Evolutionary conservation across 2,113 vertebrate species (phyloP).

Genomic region (Chroicocephalus ridibundus): DNA sequence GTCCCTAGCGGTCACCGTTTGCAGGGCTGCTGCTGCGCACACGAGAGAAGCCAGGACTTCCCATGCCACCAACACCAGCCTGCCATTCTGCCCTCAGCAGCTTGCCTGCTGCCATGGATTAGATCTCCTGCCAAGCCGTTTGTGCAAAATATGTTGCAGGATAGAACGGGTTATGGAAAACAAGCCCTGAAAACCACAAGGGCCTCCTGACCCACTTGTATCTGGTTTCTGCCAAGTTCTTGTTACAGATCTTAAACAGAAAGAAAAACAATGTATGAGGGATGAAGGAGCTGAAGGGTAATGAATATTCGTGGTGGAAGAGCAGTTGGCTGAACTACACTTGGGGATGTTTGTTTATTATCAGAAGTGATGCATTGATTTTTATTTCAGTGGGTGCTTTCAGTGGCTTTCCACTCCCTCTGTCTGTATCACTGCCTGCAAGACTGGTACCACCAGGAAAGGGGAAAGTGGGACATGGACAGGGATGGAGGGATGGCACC

Average conservation of each 20-base stretch:
- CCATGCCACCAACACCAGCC: neutral
- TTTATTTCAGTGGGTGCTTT: neutral
- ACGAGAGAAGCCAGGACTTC: neutral
- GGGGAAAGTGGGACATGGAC: neutral
- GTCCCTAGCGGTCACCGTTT: neutral
- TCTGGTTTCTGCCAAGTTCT: slow-evolving; percentile 71
- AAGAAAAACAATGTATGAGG: slow-evolving; percentile 57
- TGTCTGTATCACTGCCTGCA: neutral
- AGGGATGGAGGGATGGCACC: neutral
- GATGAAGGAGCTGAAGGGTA: slow-evolving; percentile 20
- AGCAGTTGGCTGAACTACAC: neutral
- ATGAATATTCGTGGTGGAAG: slow-evolving; percentile 38
- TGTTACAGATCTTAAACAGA: slow-evolving; percentile 64
- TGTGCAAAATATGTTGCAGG: slow-evolving; percentile 64
- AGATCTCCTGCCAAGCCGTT: slow-evolving; percentile 50
- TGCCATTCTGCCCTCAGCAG: slow-evolving; percentile 33
- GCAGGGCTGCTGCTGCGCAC: neutral
- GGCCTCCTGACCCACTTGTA: slow-evolving; percentile 72
- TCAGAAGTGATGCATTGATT: neutral
- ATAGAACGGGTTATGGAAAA: slow-evolving; percentile 66
- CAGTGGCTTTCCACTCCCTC: neutral
- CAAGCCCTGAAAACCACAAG: slow-evolving; percentile 70
- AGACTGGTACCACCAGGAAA: neutral
- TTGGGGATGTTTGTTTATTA: slow-evolving; percentile 38
- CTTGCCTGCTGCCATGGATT: slow-evolving; percentile 7